These are phyloP conservation scores for Bombus affinis DNA, from an alignment of 1,140 invertebrate genomes.

Conservation along the genomic window DNA sequence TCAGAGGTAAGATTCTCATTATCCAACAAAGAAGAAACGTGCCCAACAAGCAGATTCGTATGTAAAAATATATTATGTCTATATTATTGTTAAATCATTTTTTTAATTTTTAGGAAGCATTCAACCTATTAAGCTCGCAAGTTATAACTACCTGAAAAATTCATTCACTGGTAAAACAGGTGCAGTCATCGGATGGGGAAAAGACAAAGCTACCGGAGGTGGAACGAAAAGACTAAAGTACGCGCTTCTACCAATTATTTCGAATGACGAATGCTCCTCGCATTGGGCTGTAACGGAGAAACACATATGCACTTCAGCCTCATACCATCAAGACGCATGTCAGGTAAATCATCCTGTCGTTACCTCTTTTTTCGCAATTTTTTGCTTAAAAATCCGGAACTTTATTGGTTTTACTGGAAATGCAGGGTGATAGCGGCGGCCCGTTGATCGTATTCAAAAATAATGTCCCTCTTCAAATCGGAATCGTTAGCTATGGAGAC, in stretches of 20 bases:
- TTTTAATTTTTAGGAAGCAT: neutral
- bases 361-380: neutral
- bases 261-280: slow-evolving; percentile 42
- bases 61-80: neutral
- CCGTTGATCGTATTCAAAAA: slow-evolving; percentile 53
- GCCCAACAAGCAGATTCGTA: neutral
- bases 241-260: slow-evolving; percentile 54
- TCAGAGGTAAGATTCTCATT: slow-evolving; percentile 36
- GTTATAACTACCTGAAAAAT: neutral
- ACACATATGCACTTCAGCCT: slow-evolving; percentile 60
- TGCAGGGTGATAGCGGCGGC: slow-evolving; percentile 67
- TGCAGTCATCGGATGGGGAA: slow-evolving; percentile 65
- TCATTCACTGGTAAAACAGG: slow-evolving; percentile 13
- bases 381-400: neutral
- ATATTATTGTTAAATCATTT: neutral
- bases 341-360: slow-evolving; percentile 39
- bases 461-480: slow-evolving; percentile 58
- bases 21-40: neutral
- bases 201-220: neutral
- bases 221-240: slow-evolving; percentile 58
- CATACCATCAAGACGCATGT: slow-evolving; percentile 52
- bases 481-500: slow-evolving; percentile 70
- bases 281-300: slow-evolving; percentile 48
- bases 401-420: neutral
- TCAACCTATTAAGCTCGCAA: neutral